Conservation (phyloP, 2,797 vertebrate species). For the Channa striata region DNA sequence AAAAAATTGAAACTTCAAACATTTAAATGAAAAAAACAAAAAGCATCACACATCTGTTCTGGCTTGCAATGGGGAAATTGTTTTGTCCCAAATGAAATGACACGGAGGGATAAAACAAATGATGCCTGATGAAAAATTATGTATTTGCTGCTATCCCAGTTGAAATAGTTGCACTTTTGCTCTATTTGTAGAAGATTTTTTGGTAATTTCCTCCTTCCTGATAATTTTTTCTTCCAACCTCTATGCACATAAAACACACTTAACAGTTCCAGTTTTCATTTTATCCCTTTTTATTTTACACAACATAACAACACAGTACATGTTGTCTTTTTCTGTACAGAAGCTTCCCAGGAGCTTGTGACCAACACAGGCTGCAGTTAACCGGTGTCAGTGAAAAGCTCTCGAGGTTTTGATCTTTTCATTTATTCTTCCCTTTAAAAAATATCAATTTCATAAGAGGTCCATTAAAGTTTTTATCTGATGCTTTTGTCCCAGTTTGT, state of each 20-base stretch:
- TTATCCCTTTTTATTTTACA: constrained; percentile 91
- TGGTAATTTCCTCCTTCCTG: background rate
- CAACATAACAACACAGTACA: constrained; percentile 93
- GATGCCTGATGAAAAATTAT: background rate
- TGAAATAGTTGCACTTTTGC: background rate
- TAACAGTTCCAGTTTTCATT: constrained; percentile 77
- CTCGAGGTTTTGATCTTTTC: constrained; percentile 70
- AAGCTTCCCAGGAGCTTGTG: constrained; percentile 84
- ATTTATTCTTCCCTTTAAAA: constrained; percentile 84
- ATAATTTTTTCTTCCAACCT: background rate
- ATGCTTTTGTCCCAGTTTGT: constrained; percentile 54
- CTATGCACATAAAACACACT: constrained; percentile 51
- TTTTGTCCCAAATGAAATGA: too few species aligned
- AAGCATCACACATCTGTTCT: too few species aligned
- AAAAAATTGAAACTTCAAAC: background rate
- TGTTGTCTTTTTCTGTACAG: constrained; percentile 93
- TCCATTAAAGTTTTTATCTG: constrained; percentile 78
- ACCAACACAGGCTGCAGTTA: constrained; percentile 72
- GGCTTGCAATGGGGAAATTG: too few species aligned
- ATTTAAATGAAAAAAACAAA: too few species aligned
- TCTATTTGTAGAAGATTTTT: background rate
- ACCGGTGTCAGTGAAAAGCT: constrained; percentile 86
- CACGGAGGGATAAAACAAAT: too few species aligned
- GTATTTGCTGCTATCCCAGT: background rate
- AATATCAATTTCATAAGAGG: constrained; percentile 91